phyloP scores from a whole-genome alignment of 2,113 vertebrate genomes.

The Salvator merianae region DNA sequence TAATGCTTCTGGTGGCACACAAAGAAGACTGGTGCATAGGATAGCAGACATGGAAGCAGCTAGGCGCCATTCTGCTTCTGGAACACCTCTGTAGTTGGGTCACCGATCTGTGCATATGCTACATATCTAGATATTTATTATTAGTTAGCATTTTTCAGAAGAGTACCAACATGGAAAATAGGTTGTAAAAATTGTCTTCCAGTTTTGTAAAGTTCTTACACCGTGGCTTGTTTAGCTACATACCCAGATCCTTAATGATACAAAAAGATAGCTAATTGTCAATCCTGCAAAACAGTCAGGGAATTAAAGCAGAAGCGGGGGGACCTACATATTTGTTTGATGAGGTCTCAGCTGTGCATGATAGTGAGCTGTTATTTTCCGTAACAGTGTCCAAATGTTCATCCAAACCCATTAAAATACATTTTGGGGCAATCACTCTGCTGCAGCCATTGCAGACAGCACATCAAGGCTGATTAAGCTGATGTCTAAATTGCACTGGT shows the following conservation, averaged over 20 bases:
- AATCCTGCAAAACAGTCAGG: background rate
- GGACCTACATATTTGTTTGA: slow-evolving; percentile 5
- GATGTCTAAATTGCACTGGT: slow-evolving; percentile 17
- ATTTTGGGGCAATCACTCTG: background rate
- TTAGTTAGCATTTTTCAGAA: background rate
- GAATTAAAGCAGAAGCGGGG: background rate
- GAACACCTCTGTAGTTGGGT: too few species aligned
- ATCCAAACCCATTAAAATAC: slow-evolving; percentile 20
- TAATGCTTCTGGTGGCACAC: too few species aligned
- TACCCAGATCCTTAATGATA: background rate
- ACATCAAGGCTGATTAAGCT: slow-evolving; percentile 19
- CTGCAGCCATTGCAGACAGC: background rate
- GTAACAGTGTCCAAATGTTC: background rate
- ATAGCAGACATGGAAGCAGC: too few species aligned
- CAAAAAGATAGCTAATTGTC: background rate
- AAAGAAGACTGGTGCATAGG: too few species aligned
- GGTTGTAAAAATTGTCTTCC: background rate
- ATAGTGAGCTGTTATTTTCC: background rate
- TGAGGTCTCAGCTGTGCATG: slow-evolving; percentile 1
- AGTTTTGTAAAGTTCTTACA: background rate
- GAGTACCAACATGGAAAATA: too few species aligned
- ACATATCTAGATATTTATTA: background rate
- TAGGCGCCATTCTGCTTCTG: too few species aligned
- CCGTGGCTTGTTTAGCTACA: background rate
- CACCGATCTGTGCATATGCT: too few species aligned